Evolutionary conservation across 2,888 invertebrate species (phyloP).

Genomic region (Carcina quercana): DNA sequence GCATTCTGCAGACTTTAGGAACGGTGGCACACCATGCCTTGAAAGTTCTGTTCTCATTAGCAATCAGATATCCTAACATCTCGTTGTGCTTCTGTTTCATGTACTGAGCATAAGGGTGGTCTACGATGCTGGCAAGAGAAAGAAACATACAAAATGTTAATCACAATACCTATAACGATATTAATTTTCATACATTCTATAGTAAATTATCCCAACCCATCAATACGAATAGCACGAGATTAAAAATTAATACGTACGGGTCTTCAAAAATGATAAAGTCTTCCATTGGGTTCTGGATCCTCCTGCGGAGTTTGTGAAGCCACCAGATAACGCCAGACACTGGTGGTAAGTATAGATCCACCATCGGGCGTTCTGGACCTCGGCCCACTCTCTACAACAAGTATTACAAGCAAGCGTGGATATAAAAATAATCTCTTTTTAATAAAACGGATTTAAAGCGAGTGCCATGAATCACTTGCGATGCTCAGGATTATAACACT

Average conservation of each 20-base stretch:
- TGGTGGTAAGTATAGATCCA: conserved; percentile 82
- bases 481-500: too few relatives aligned
- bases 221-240: too few relatives aligned
- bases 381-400: conserved; percentile 50
- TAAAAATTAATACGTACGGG: conserved; percentile 54
- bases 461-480: too few relatives aligned
- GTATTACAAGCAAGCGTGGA: too few relatives aligned
- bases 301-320: conserved; percentile 77
- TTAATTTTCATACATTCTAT: too few relatives aligned
- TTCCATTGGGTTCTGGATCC: conserved; percentile 75
- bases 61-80: conserved; percentile 78
- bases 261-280: conserved; percentile 79
- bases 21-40: conserved; percentile 81
- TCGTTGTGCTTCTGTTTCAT: conserved; percentile 77
- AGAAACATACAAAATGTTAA: too few relatives aligned
- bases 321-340: conserved; percentile 84
- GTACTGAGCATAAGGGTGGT: conserved; percentile 71
- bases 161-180: too few relatives aligned
- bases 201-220: too few relatives aligned
- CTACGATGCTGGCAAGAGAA: conserved; percentile 75
- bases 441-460: too few relatives aligned
- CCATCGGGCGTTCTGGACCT: conserved; percentile 63
- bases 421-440: too few relatives aligned
- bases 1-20: conserved; percentile 75
- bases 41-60: conserved; percentile 77